Percentiles rank a stretch among this genome's conserved stretches.
phyloP scores from a whole-genome alignment of 2,888 invertebrate genomes.

The Ctena decussata region DNA sequence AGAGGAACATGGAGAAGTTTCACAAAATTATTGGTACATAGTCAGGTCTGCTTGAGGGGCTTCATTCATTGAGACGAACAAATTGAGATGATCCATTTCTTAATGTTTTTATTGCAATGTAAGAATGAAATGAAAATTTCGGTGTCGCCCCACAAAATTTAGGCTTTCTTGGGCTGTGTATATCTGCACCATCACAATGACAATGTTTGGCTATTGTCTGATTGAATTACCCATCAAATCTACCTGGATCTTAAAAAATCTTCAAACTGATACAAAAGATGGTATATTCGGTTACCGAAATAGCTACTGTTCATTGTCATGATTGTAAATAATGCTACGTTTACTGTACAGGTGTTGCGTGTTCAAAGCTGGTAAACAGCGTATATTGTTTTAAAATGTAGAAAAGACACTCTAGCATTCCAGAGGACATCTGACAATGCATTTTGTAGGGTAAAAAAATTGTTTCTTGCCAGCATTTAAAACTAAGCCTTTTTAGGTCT shows the following conservation, averaged over 20 bases:
- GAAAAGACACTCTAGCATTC: background rate
- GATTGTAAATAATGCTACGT: background rate
- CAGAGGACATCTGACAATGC: too few species aligned
- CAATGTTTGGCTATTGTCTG: background rate
- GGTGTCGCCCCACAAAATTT: too few species aligned
- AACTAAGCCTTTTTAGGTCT: too few species aligned
- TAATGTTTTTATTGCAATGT: too few species aligned
- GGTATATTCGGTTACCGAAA: background rate
- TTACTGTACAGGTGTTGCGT: conserved; percentile 6
- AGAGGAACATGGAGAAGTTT: too few species aligned
- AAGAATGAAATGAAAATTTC: too few species aligned
- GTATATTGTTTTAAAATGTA: background rate
- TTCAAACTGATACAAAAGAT: background rate
- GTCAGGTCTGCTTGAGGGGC: too few species aligned
- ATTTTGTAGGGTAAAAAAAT: too few species aligned
- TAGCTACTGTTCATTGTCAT: conserved; percentile 1
- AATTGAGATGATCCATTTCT: too few species aligned
- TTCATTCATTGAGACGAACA: too few species aligned
- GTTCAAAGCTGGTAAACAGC: background rate
- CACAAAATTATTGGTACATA: too few species aligned
- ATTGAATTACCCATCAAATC: conserved; percentile 1
- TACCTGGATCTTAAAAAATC: background rate
- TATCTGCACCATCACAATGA: conserved; percentile 11
- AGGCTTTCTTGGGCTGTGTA: background rate
- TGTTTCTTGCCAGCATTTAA: too few species aligned